These are phyloP conservation scores for Chloroceryle inda DNA, from an alignment of 2,797 vertebrate genomes.

Conservation along the genomic window DNA sequence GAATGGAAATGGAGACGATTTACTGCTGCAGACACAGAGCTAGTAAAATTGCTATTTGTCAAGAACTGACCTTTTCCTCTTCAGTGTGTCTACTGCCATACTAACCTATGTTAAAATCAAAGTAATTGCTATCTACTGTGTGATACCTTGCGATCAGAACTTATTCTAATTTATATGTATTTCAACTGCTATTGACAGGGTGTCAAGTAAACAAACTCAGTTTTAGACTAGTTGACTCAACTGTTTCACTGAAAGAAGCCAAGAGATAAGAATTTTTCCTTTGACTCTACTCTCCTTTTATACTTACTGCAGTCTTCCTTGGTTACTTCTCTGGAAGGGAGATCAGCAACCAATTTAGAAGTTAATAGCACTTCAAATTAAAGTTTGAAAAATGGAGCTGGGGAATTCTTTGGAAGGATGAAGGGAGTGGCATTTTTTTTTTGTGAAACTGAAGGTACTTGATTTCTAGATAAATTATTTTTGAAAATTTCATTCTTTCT, in stretches of 20 bases:
- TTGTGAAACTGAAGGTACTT: background rate
- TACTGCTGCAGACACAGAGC: background rate
- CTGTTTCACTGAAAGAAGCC: background rate
- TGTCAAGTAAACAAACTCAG: background rate
- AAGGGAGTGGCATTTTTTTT: background rate
- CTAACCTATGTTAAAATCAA: constrained; percentile 1
- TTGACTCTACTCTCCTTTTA: background rate
- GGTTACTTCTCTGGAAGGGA: background rate
- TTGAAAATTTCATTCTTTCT: background rate
- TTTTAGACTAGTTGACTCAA: background rate
- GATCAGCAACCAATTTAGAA: background rate
- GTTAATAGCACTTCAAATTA: background rate
- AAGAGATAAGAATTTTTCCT: background rate
- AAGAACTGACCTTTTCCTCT: constrained; percentile 11
- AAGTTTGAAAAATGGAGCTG: background rate
- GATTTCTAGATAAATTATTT: constrained; percentile 15
- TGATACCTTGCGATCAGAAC: background rate
- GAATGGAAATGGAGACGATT: background rate
- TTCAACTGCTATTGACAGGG: background rate
- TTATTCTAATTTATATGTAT: background rate
- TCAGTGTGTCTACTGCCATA: background rate
- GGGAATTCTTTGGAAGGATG: background rate
- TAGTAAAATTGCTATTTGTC: background rate
- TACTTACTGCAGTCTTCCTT: background rate
- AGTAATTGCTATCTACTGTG: background rate